These are phyloP conservation scores for Aleiodes testaceus DNA, from an alignment of 2,888 invertebrate genomes.

Conservation along the genomic window DNA sequence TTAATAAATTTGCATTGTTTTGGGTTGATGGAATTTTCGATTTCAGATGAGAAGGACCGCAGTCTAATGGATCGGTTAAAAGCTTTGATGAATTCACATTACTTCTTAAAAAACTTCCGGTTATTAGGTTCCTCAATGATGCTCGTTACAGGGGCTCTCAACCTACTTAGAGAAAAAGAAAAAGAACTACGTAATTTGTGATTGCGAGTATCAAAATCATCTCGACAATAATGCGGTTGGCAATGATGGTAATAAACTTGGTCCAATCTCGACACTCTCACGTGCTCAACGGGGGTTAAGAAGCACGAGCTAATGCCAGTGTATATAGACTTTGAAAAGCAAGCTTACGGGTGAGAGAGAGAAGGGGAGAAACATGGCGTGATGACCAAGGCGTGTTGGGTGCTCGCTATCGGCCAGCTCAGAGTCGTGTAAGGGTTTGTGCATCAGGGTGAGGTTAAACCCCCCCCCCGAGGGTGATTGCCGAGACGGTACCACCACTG, in stretches of 20 bases:
- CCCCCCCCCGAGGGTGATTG: constrained; percentile 33
- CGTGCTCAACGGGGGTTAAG: constrained; percentile 24
- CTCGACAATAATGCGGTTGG: constrained; percentile 25
- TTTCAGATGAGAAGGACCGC: too few species aligned
- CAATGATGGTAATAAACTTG: constrained; percentile 25
- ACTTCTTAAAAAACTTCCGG: too few species aligned
- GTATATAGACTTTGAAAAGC: constrained; percentile 1
- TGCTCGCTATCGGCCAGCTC: constrained; percentile 34
- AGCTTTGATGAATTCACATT: too few species aligned
- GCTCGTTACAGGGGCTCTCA: too few species aligned
- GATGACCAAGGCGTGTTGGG: constrained; percentile 44
- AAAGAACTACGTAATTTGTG: constrained; percentile 3
- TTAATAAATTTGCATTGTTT: constrained; percentile 5
- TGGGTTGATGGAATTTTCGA: too few species aligned
- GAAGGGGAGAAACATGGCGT: constrained; percentile 42
- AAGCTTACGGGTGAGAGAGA: neutral
- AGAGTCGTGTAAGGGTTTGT: constrained; percentile 31
- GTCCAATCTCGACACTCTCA: constrained; percentile 31
- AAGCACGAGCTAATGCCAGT: constrained; percentile 5
- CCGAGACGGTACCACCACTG: constrained; percentile 60
- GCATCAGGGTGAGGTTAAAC: constrained; percentile 37
- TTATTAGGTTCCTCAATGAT: too few species aligned
- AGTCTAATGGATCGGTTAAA: too few species aligned
- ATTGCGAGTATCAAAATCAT: constrained; percentile 17
- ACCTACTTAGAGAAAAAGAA: too few species aligned